phyloP scores from a whole-genome alignment of 2,888 invertebrate genomes.

The Biston stratarius region DNA sequence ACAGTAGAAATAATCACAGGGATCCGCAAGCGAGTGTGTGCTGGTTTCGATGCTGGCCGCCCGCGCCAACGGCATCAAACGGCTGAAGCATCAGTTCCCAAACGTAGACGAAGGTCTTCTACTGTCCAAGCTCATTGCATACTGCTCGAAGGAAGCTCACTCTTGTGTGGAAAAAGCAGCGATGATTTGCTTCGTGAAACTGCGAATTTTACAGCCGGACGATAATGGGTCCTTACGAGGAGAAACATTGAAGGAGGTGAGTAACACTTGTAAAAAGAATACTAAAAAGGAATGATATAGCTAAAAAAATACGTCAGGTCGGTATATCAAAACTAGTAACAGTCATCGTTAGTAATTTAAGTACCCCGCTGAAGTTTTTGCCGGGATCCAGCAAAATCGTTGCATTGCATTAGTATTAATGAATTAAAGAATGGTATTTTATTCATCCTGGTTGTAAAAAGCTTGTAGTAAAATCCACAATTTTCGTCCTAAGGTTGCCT shows the following conservation, averaged over 20 bases:
- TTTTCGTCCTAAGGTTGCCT: too few species aligned
- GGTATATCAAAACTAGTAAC: too few species aligned
- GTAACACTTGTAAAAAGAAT: slow-evolving; percentile 24
- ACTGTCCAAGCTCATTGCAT: slow-evolving; percentile 96
- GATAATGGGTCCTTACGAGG: slow-evolving; percentile 93
- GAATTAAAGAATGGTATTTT: too few species aligned
- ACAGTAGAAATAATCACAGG: slow-evolving; percentile 81
- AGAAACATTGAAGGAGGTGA: slow-evolving; percentile 91
- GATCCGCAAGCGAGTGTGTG: slow-evolving; percentile 98
- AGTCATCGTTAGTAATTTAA: too few species aligned
- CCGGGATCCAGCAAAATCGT: too few species aligned
- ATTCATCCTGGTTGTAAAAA: too few species aligned
- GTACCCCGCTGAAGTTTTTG: too few species aligned
- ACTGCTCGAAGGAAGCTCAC: slow-evolving; percentile 96
- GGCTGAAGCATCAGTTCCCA: slow-evolving; percentile 93
- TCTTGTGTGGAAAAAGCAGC: slow-evolving; percentile 97
- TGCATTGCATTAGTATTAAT: too few species aligned
- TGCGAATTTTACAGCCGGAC: slow-evolving; percentile 95
- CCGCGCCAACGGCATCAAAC: slow-evolving; percentile 94
- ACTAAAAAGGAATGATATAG: too few species aligned
- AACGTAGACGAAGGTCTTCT: slow-evolving; percentile 96
- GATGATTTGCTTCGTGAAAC: slow-evolving; percentile 96
- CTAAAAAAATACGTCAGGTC: too few species aligned
- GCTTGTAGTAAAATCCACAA: too few species aligned
- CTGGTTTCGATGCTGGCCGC: slow-evolving; percentile 97